Conservation (phyloP, 2,797 vertebrate genomes). For the Sebastes variabilis region DNA sequence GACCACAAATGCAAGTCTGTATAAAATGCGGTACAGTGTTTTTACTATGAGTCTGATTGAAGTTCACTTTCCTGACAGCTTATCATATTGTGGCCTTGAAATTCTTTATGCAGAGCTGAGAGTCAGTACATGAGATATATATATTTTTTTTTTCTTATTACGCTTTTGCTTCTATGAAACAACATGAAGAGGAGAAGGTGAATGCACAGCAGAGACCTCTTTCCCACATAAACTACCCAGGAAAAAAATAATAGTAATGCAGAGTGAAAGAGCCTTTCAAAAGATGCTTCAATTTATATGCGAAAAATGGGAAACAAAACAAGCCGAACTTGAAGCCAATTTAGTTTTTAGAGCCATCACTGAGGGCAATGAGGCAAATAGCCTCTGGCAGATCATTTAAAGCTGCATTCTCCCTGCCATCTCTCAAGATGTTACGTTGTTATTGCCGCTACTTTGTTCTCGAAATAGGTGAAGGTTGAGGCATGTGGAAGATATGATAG, state of each 20-base stretch:
- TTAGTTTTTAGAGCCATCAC: constrained; percentile 62
- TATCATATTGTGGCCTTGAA: constrained; percentile 50
- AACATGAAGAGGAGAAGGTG: constrained; percentile 26
- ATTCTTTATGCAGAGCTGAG: constrained; percentile 31
- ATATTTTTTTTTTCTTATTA: constrained; percentile 28
- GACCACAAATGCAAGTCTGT: constrained; percentile 42
- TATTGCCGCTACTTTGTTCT: constrained; percentile 43
- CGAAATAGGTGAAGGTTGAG: constrained; percentile 30
- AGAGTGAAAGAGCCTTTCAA: constrained; percentile 24
- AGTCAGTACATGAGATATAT: constrained; percentile 15
- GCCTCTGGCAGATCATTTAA: constrained; percentile 70
- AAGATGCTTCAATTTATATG: constrained; percentile 60
- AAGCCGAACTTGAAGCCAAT: constrained; percentile 61
- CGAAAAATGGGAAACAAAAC: constrained; percentile 49
- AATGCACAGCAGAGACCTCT: constrained; percentile 22
- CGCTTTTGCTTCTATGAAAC: constrained; percentile 27
- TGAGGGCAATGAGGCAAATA: constrained; percentile 65
- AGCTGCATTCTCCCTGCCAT: constrained; percentile 39
- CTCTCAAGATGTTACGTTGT: constrained; percentile 47
- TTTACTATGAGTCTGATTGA: constrained; percentile 42
- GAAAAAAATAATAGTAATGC: constrained; percentile 4
- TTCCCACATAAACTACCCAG: constrained; percentile 48
- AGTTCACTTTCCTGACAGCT: constrained; percentile 49
- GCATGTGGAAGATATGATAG: constrained; percentile 14
- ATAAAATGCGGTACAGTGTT: constrained; percentile 29